These are phyloP conservation scores for Upupa epops DNA, from an alignment of 2,113 vertebrate species.

Conservation along the genomic window DNA sequence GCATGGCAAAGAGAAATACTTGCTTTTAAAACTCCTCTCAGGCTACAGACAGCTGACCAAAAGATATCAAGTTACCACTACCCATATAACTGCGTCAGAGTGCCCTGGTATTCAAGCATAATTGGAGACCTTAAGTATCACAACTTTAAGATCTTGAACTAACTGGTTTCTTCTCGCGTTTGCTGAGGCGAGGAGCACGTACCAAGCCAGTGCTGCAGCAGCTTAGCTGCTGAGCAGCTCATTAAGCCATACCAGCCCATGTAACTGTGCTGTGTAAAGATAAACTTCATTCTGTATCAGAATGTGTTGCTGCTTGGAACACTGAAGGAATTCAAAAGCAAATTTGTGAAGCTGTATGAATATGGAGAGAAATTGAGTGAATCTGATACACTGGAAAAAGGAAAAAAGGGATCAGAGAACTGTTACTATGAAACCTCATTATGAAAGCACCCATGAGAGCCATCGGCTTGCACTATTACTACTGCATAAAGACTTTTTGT, in stretches of 20 bases:
- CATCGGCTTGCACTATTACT: constrained; percentile 22
- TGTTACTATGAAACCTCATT: constrained; percentile 47
- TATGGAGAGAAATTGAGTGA: not conserved
- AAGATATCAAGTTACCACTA: not conserved
- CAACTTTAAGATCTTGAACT: not conserved
- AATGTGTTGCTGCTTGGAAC: not conserved
- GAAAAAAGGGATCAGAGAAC: constrained; percentile 41
- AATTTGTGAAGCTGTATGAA: not conserved
- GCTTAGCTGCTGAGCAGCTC: not conserved
- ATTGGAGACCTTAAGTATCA: not conserved
- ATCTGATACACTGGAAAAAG: not conserved
- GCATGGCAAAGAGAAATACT: not conserved
- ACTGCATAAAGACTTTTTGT: constrained; percentile 53
- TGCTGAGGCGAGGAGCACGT: not conserved
- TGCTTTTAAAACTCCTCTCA: not conserved
- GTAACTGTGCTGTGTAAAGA: not conserved
- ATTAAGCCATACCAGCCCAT: not conserved
- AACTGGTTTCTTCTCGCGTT: not conserved
- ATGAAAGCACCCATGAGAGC: constrained; percentile 47
- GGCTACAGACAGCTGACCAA: not conserved
- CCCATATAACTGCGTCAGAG: not conserved
- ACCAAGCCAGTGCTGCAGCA: not conserved
- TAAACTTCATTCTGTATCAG: not conserved
- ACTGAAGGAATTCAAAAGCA: fast-evolving
- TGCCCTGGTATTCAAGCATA: not conserved